Percentiles rank a stretch among this genome's conserved stretches.
phyloP scores from a whole-genome alignment of 2,888 invertebrate species.

The Drosophila yooni region DNA sequence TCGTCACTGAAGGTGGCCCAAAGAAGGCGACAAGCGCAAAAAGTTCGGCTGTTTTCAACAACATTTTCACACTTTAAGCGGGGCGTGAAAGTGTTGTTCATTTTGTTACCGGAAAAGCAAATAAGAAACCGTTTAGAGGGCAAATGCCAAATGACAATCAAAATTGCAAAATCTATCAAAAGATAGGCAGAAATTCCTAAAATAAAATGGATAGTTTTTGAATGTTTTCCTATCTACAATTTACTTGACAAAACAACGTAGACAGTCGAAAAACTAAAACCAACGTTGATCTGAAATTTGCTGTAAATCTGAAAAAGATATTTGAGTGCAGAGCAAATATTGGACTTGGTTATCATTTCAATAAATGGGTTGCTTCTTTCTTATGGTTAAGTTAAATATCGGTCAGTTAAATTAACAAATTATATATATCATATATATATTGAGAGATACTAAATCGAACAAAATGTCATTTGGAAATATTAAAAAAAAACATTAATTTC shows the following conservation, averaged over 20 bases:
- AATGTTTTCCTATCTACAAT: slow-evolving; percentile 17
- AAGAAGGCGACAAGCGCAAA: slow-evolving; percentile 11
- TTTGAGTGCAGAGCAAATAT: slow-evolving; percentile 60
- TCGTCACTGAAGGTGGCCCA: not conserved
- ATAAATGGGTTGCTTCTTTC: not conserved
- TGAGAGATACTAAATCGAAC: not conserved
- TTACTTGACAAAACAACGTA: slow-evolving; percentile 29
- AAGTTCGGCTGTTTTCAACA: slow-evolving; percentile 34
- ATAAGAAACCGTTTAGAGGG: slow-evolving; percentile 36
- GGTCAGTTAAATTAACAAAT: not conserved
- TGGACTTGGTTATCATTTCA: slow-evolving; percentile 12
- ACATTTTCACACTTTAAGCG: slow-evolving; percentile 25
- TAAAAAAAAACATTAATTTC: not conserved
- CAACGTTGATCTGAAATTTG: slow-evolving; percentile 48
- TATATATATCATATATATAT: not conserved
- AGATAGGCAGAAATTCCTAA: too few relatives aligned
- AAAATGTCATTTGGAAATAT: not conserved
- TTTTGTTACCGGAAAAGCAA: slow-evolving; percentile 25
- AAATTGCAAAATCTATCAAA: slow-evolving; percentile 7
- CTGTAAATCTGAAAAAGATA: slow-evolving; percentile 42
- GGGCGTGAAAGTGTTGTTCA: slow-evolving; percentile 14
- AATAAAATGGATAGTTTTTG: not conserved
- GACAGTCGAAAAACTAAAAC: slow-evolving; percentile 19
- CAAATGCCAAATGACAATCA: slow-evolving; percentile 43
- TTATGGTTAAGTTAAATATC: not conserved